A percentile compares a stretch with the other conserved stretches of the same genome.
These are phyloP conservation scores for Chydorus sphaericus DNA, from an alignment of 2,888 invertebrate species.

Conservation along the genomic window DNA sequence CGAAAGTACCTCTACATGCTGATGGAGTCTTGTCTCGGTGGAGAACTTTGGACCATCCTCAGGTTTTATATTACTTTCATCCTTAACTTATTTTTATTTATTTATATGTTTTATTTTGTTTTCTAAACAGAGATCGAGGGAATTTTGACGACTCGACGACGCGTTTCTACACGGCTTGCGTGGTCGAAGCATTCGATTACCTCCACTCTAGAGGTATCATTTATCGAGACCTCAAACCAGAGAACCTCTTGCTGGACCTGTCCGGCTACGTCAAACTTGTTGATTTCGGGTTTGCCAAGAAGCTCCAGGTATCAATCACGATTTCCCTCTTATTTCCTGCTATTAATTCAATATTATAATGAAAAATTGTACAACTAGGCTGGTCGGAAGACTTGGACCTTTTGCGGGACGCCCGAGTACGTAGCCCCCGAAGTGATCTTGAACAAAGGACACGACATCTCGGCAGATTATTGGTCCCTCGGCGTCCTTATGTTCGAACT, in stretches of 20 bases:
- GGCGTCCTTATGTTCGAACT: conserved; percentile 98
- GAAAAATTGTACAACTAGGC: conserved; percentile 36
- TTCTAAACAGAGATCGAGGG: conserved; percentile 52
- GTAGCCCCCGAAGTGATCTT: conserved; percentile 98
- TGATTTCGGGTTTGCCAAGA: conserved; percentile 98
- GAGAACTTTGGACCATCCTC: conserved; percentile 91
- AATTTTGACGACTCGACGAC: conserved; percentile 88
- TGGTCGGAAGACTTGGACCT: conserved; percentile 97
- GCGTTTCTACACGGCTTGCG: conserved; percentile 91
- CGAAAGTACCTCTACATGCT: conserved; percentile 89
- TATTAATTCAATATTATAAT: not conserved
- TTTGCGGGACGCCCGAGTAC: conserved; percentile 96
- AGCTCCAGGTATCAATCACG: conserved; percentile 42
- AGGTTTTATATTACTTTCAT: not conserved
- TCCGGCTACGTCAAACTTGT: conserved; percentile 94
- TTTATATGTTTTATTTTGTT: conserved; percentile 8
- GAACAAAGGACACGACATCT: conserved; percentile 94
- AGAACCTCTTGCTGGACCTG: conserved; percentile 82
- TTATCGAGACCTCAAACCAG: conserved; percentile 58
- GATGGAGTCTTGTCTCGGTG: conserved; percentile 96
- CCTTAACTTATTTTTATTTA: not conserved
- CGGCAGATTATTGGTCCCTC: conserved; percentile 97
- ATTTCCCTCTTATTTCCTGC: too few species aligned
- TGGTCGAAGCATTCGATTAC: conserved; percentile 95
- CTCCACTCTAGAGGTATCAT: conserved; percentile 93